phyloP scores from a whole-genome alignment of 2,888 invertebrate species.

The Flexamia atlantica region DNA sequence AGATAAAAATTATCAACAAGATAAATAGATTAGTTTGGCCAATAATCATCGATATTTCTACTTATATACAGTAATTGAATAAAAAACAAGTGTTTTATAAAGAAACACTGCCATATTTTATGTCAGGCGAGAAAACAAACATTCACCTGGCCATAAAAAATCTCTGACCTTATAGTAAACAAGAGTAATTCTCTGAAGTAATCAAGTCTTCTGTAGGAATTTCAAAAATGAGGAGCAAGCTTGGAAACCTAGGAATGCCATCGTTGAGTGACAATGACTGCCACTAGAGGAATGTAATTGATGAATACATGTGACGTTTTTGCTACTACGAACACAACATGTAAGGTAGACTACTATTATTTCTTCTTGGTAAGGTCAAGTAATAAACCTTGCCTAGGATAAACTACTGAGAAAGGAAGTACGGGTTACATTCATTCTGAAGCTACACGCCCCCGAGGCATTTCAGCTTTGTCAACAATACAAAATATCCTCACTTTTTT shows the following conservation, averaged over 20 bases:
- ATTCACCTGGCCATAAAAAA: background rate
- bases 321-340: background rate
- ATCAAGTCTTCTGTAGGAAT: slow-evolving; percentile 5
- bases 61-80: no score
- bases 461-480: background rate
- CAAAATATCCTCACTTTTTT: background rate
- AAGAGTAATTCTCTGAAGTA: background rate
- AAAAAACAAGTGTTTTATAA: no score
- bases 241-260: background rate
- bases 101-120: no score
- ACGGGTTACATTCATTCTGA: background rate
- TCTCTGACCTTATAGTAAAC: background rate
- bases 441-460: background rate
- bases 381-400: slow-evolving; percentile 5
- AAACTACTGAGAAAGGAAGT: no score
- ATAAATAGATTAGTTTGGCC: no score
- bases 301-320: background rate
- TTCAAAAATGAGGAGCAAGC: background rate
- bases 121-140: no score
- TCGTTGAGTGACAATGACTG: background rate
- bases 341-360: slow-evolving; percentile 1
- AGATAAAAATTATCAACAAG: no score
- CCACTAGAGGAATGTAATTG: background rate
- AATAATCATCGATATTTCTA: no score
- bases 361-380: background rate